These are phyloP conservation scores for Xenus cinereus DNA, from an alignment of 2,113 vertebrate species.

Conservation along the genomic window DNA sequence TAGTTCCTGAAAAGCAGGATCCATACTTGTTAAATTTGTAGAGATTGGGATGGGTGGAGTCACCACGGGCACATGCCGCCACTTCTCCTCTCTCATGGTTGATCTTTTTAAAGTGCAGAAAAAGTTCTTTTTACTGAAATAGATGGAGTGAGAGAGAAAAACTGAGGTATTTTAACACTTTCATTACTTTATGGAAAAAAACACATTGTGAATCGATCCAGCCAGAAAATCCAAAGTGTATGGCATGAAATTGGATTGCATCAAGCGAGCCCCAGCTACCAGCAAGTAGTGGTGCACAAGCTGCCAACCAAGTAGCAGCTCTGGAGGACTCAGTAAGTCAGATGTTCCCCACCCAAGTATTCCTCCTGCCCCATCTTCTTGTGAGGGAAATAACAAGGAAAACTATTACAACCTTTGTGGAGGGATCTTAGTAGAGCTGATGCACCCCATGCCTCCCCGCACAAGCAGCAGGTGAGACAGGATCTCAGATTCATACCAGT, in stretches of 20 bases:
- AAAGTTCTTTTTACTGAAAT: background rate
- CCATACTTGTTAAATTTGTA: background rate
- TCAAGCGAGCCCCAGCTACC: background rate
- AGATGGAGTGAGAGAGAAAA: background rate
- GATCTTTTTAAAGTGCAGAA: background rate
- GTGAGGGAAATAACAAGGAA: background rate
- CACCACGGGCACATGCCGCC: background rate
- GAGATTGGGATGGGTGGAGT: background rate
- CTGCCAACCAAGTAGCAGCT: background rate
- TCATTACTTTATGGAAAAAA: background rate
- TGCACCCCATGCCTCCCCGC: background rate
- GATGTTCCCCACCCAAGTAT: too few relatives aligned
- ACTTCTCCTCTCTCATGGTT: background rate
- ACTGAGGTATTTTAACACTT: background rate
- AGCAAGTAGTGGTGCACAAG: background rate
- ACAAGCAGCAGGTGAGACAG: too few relatives aligned
- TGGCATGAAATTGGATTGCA: background rate
- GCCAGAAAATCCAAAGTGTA: background rate
- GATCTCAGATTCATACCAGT: too few relatives aligned
- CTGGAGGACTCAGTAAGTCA: background rate
- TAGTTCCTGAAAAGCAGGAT: background rate
- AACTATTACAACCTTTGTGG: background rate
- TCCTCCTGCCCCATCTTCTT: background rate
- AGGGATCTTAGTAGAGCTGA: background rate
- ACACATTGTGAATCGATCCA: background rate